These are phyloP conservation scores for Laticauda laticaudata DNA, from an alignment of 2,113 vertebrate genomes.

Conservation along the genomic window DNA sequence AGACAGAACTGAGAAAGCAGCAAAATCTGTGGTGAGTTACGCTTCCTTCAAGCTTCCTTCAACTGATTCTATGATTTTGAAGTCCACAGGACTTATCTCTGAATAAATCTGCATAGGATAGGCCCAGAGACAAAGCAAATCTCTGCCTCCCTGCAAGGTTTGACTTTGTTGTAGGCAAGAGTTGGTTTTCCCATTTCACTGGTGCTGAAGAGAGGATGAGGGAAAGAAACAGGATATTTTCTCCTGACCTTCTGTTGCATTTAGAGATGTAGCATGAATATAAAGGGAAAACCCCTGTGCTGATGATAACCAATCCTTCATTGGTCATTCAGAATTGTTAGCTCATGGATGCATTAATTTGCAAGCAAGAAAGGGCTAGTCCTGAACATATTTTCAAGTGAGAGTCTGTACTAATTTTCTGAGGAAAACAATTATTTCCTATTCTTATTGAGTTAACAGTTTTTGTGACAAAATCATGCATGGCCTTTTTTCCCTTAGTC, in stretches of 20 bases:
- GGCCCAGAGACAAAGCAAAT: background rate
- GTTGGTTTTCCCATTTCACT: background rate
- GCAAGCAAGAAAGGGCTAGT: background rate
- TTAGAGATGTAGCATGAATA: background rate
- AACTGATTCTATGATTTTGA: background rate
- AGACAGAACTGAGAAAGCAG: conserved; percentile 78
- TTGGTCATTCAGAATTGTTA: background rate
- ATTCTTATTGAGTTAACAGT: background rate
- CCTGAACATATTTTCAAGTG: background rate
- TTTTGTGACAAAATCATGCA: conserved; percentile 24
- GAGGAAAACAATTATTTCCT: background rate
- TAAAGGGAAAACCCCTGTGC: background rate
- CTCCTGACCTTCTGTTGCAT: background rate
- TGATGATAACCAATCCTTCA: background rate
- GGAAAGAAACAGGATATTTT: background rate
- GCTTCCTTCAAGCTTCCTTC: background rate
- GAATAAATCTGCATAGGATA: background rate
- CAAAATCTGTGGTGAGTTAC: conserved; percentile 71
- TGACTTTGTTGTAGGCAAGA: background rate
- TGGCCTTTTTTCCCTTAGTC: background rate
- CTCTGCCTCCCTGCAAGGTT: background rate
- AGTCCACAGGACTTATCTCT: background rate
- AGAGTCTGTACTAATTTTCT: background rate
- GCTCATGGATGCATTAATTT: background rate
- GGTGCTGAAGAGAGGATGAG: background rate